Base-by-base conservation (phyloP, 64 coral and sea anemone genomes). In the Montipora foliosa region DNA sequence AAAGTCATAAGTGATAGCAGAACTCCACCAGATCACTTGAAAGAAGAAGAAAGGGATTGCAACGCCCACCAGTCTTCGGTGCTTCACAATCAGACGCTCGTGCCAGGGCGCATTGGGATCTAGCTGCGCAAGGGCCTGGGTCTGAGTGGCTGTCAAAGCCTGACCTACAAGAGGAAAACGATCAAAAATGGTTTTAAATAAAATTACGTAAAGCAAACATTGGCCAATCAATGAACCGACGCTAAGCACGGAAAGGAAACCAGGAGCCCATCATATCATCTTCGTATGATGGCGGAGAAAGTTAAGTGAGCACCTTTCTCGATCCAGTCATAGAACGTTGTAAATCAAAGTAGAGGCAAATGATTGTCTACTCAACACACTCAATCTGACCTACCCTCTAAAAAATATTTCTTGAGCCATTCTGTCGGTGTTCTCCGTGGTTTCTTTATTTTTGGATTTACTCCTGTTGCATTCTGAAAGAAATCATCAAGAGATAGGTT, bases 11-110 rank as follows among this genome's bases (percentile, higher is more conserved):
- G 79, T 91, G 5, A 98, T 95, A 8, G 89, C 89, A 22, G 69
- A 83, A 70, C 93, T 91, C 93, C 92, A 98, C 96, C 96, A 98
- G 48, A 91, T 78, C 1, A 98, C 62, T 71, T 98, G 93, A 55
- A 86, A 94, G 49, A 98, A 83, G 11, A 88, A 19, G 47, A 80
- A 80, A 7, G 96, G 96, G 59, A 98, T 92, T 13, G 87, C 49
- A 50, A 98, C 69, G 22, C 96, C 96, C 44, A 98, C 48, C 5
- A 94, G 21, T 29, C 93, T 90, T 16, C 96, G 84, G 73, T 98
- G 93, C 29, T 94, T 88, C 6, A 98, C 93, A 3, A 96, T 49
- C 12, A 92, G 14, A 47, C 59, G 78, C 80, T 93, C 77, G 69
- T 87, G 80, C 95, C 92, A 97, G 50, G 92, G 91, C 8, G 92